Conservation (phyloP, 2,888 invertebrate genomes). For the Piscicola geometra region DNA sequence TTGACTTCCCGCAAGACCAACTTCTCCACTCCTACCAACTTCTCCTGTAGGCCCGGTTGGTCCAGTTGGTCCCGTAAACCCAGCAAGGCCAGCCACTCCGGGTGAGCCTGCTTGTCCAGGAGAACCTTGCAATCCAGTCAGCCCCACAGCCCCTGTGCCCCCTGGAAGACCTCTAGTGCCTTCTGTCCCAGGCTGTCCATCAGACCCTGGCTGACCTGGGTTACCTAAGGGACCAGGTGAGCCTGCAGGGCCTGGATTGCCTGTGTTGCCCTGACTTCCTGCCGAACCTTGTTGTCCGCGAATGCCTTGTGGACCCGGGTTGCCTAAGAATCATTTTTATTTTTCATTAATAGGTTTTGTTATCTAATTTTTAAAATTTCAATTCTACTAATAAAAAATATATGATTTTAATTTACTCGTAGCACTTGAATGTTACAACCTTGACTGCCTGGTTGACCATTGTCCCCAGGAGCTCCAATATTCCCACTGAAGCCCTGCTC, state of each 20-base stretch:
- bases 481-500: constrained; percentile 17
- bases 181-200: constrained; percentile 26
- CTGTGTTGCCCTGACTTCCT: constrained; percentile 13
- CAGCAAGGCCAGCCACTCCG: constrained; percentile 32
- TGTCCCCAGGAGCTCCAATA: background rate
- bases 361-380: background rate
- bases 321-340: background rate
- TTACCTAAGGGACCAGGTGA: constrained; percentile 22
- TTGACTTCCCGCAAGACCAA: background rate
- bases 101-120: constrained; percentile 21
- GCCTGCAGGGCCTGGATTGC: constrained; percentile 26
- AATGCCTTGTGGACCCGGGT: background rate
- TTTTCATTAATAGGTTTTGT: background rate
- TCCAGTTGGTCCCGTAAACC: constrained; percentile 29
- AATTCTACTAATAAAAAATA: constrained; percentile 9
- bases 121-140: constrained; percentile 18
- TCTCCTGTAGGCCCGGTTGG: constrained; percentile 20
- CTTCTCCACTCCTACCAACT: background rate
- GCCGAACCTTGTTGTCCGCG: constrained; percentile 28
- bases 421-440: background rate
- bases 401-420: background rate
- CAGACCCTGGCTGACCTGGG: constrained; percentile 33
- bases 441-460: constrained; percentile 10
- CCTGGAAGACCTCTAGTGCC: constrained; percentile 32
- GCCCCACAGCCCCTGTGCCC: constrained; percentile 27